phyloP scores from a whole-genome alignment of 2,888 invertebrate species.

The Drosophila ustulata region DNA sequence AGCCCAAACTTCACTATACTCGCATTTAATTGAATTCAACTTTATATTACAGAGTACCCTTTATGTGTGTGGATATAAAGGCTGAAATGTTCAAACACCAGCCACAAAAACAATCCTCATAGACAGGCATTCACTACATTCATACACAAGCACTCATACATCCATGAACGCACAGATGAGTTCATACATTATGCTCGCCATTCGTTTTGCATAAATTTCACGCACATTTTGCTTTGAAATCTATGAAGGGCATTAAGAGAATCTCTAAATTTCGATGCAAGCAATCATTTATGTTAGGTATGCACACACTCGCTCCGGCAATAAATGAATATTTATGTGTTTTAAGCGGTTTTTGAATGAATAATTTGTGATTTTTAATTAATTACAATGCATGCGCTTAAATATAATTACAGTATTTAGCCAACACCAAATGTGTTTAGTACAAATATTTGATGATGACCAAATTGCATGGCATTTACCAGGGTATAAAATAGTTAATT shows the following conservation, averaged over 20 bases:
- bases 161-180: conserved; percentile 18
- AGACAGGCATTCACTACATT: not conserved
- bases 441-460: conserved; percentile 17
- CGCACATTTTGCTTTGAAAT: conserved; percentile 49
- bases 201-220: conserved; percentile 69
- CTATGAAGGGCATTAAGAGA: conserved; percentile 31
- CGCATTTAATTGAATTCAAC: not conserved
- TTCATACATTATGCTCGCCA: conserved; percentile 47
- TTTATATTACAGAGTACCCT: not conserved
- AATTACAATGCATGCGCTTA: conserved; percentile 20
- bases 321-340: conserved; percentile 24
- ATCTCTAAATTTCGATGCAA: conserved; percentile 27
- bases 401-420: conserved; percentile 23
- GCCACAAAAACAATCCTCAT: not conserved
- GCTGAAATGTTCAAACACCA: not conserved
- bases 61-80: not conserved
- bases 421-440: not conserved
- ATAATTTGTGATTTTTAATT: conserved; percentile 30
- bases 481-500: conserved; percentile 43
- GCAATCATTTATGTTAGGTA: conserved; percentile 24
- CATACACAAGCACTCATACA: conserved; percentile 9
- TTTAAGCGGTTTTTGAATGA: conserved; percentile 22
- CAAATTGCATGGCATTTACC: conserved; percentile 13
- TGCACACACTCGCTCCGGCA: not conserved
- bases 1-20: not conserved